Evolutionary conservation across 1,140 invertebrate genomes (phyloP).

Genomic region (Hycleus phaleratus): DNA sequence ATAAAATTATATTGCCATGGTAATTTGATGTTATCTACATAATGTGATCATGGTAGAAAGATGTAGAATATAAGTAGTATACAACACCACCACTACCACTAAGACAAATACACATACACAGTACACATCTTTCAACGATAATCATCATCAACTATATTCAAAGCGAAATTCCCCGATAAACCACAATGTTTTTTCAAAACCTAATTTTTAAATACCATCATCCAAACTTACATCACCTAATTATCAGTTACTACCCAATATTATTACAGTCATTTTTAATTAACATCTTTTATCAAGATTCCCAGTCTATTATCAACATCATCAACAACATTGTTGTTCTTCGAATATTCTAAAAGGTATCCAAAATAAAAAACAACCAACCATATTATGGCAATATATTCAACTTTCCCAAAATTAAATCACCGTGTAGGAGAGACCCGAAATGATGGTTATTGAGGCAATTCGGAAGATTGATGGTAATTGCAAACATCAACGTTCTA

Average conservation of each 20-base stretch:
- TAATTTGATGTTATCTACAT: conserved; percentile 15
- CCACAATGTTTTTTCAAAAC: background rate
- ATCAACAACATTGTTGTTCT: too few species aligned
- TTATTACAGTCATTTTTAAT: too few species aligned
- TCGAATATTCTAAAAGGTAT: too few species aligned
- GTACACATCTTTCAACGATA: background rate
- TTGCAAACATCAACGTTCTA: background rate
- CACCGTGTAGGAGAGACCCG: too few species aligned
- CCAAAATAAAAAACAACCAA: too few species aligned
- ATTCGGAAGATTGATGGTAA: conserved; percentile 1
- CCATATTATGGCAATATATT: too few species aligned
- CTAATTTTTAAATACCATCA: too few species aligned
- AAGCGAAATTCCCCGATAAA: background rate
- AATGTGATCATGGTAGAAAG: conserved; percentile 2
- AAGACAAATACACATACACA: background rate
- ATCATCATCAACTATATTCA: background rate
- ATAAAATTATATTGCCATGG: conserved; percentile 12
- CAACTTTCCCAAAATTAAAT: too few species aligned
- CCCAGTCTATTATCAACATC: too few species aligned
- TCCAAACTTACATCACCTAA: too few species aligned
- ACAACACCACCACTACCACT: background rate
- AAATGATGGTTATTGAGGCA: background rate
- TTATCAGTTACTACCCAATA: too few species aligned
- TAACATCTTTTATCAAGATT: too few species aligned
- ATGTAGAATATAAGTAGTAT: background rate